phyloP scores from a whole-genome alignment of 2,113 vertebrate genomes.

The Ageneiosus marmoratus region DNA sequence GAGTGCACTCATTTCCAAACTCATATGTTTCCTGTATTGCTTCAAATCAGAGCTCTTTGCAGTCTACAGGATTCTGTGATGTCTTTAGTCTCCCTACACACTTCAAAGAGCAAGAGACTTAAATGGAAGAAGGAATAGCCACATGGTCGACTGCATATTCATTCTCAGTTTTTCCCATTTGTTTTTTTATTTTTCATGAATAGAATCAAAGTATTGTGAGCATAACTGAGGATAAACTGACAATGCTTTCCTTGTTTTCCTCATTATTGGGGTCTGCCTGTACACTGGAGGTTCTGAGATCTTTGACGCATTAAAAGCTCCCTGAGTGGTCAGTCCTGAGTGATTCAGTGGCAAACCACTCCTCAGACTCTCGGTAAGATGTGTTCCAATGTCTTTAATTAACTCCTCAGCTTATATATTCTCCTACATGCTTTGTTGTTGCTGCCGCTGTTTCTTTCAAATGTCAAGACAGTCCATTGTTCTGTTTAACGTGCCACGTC shows the following conservation, averaged over 20 bases:
- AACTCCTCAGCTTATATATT: constrained; percentile 32
- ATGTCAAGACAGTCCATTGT: constrained; percentile 48
- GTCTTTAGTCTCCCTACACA: neutral
- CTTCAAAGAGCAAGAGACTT: neutral
- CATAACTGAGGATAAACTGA: neutral
- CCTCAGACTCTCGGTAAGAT: constrained; percentile 7
- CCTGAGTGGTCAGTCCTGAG: neutral
- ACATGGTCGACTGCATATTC: too few relatives aligned
- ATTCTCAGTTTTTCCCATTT: neutral
- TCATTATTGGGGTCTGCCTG: constrained; percentile 20
- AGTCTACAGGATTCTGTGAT: neutral
- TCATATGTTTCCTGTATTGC: neutral
- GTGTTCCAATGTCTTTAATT: constrained; percentile 39
- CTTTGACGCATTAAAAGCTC: neutral
- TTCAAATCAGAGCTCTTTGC: neutral
- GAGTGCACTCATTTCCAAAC: neutral
- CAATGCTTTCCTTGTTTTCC: neutral
- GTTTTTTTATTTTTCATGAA: neutral
- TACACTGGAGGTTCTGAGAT: constrained; percentile 13
- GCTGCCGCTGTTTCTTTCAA: constrained; percentile 46
- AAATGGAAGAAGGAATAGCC: neutral
- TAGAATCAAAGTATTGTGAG: too few relatives aligned
- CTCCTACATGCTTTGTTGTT: constrained; percentile 46
- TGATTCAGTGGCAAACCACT: constrained; percentile 6
- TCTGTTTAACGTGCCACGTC: constrained; percentile 47